Evolutionary conservation across 2,888 invertebrate genomes (phyloP).

Genomic region (Agonopterix alstromeriana): DNA sequence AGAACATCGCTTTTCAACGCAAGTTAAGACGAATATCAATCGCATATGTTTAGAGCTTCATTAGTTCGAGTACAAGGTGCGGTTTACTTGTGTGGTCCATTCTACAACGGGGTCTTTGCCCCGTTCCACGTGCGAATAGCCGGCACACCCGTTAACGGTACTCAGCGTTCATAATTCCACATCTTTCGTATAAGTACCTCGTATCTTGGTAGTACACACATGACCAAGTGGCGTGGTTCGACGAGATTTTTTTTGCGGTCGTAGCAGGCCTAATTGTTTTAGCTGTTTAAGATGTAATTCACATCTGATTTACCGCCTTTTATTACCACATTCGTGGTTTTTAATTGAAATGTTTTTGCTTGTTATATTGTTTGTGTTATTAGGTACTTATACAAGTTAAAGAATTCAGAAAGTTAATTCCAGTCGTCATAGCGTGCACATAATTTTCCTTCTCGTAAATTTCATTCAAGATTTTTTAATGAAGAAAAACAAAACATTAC

Average conservation of each 20-base stretch:
- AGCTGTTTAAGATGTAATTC: background rate
- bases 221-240: background rate
- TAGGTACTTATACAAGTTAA: no score
- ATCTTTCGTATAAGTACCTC: conserved; percentile 9
- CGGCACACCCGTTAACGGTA: conserved; percentile 54
- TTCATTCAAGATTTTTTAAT: no score
- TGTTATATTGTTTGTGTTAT: no score
- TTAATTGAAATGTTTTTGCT: no score
- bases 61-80: background rate
- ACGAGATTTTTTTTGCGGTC: background rate
- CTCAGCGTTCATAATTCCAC: conserved; percentile 34
- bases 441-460: no score
- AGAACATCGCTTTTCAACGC: background rate
- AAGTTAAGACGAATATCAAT: background rate
- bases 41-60: conserved; percentile 3
- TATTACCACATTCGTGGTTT: no score
- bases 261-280: background rate
- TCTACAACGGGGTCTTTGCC: conserved; percentile 41
- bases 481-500: no score
- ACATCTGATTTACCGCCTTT: no score
- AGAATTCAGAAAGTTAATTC: no score
- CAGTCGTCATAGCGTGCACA: no score
- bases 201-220: background rate
- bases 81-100: conserved; percentile 29
- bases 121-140: conserved; percentile 46